Base-by-base conservation (phyloP, 2,797 vertebrate species). In the Cyprinodon diabolis region DNA sequence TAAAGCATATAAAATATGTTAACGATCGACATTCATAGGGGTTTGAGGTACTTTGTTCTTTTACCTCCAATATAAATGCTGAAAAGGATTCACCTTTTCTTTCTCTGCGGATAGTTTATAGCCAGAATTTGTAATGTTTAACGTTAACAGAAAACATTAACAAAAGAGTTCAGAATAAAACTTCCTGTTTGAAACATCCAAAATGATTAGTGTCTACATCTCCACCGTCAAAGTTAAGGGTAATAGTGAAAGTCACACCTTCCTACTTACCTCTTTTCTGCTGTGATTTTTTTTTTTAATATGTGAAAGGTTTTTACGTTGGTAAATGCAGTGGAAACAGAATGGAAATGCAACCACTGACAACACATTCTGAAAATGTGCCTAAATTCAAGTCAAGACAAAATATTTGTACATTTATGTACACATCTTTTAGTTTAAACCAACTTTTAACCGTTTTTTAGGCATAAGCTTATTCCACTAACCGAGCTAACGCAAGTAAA, bases 401-500 rank as follows among this genome's bases (percentile, higher is more conserved):
- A 63, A n/a, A 54, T 19, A 21, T n/a, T 8, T 43, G 40, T 43
- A 8, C 40, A 43, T 43, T 43, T 43, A 7, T 43, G 40, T 43
- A 5, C 0, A 8, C 7, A 43, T 43, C 40, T 43, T 60, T 60
- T 35, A 3, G 17, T 3, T 0, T 14, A 5, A 35, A 35, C 30
- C 21, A 43, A 43, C 19, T 60, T 5, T 63, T 7, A 43, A 43
- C 0, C 1, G 21, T 2, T 12, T 71, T 71, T 48, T n/a, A 23
- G n/a, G 47, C 52, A 35, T n/a, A 68, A 43, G 66, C 23, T 62
- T 52, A 11, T 21, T 62, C n/a, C 47, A 30, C 35, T 55, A 77
- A 74, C 63, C 66, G 52, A 60, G 72, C 68, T 9, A 74, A 55
- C 14, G 8, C 15, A 55, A 71, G 58, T 40, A 1, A 80, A 76